phyloP scores from a whole-genome alignment of 1,140 invertebrate genomes.

The Bombus pascuorum region DNA sequence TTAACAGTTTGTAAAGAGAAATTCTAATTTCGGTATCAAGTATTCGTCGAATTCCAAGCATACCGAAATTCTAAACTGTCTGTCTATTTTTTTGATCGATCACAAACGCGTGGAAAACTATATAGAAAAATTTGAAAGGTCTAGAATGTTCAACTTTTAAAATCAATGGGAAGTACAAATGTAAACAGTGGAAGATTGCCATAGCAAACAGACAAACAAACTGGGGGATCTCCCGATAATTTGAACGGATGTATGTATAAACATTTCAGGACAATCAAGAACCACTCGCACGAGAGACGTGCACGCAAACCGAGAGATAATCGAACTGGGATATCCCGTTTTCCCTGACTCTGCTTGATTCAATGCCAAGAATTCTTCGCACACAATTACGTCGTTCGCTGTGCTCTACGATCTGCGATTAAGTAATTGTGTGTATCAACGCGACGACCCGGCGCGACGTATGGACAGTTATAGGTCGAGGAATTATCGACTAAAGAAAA shows the following conservation, averaged over 20 bases:
- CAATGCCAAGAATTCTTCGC: conserved; percentile 51
- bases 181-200: background rate
- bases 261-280: conserved; percentile 16
- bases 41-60: too few species aligned
- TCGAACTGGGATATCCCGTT: conserved; percentile 34
- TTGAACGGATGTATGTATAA: background rate
- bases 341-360: conserved; percentile 26
- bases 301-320: conserved; percentile 32
- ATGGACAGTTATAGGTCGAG: background rate
- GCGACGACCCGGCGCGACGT: background rate
- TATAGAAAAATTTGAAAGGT: background rate
- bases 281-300: background rate
- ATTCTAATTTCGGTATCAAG: background rate
- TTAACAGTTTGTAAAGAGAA: background rate
- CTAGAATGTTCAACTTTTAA: background rate
- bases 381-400: background rate
- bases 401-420: conserved; percentile 4
- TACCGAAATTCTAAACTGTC: background rate
- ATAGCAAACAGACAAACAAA: background rate
- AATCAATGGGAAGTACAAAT: background rate
- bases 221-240: background rate
- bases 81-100: too few species aligned
- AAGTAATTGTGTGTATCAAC: background rate
- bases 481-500: background rate
- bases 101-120: too few species aligned